A percentile compares a stretch with the other conserved stretches of the same genome.
Conservation (phyloP, 2,797 vertebrate genomes). For the Gila robusta region DNA sequence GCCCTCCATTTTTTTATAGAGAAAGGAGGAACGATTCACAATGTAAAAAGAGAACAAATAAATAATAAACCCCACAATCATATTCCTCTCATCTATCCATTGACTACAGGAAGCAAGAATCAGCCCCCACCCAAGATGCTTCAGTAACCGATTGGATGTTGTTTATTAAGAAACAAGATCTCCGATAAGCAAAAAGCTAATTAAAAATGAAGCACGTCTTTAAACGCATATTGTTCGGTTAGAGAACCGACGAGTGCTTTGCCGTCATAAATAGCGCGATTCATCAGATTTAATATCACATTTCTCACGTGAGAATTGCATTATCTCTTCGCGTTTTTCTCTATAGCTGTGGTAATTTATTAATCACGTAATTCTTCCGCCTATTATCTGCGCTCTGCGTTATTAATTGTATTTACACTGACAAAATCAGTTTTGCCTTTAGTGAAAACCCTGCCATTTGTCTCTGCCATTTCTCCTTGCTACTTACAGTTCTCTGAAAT, state of each 20-base stretch:
- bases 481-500: conserved; percentile 50
- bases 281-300: conserved; percentile 61
- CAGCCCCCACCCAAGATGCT: conserved; percentile 19
- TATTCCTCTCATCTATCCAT: conserved; percentile 11
- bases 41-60: conserved; percentile 17
- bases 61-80: conserved; percentile 18
- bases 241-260: conserved; percentile 23
- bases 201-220: conserved; percentile 63
- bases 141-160: conserved; percentile 41
- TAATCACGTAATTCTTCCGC: conserved; percentile 31
- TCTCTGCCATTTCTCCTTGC: conserved; percentile 41
- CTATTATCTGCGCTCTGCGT: conserved; percentile 42
- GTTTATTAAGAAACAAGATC: conserved; percentile 58
- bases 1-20: not conserved
- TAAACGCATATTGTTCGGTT: conserved; percentile 51
- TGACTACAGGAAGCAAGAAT: conserved; percentile 15
- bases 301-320: conserved; percentile 22
- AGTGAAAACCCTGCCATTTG: not conserved
- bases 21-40: not conserved
- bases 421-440: conserved; percentile 46
- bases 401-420: conserved; percentile 46
- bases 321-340: conserved; percentile 48
- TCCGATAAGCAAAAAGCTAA: conserved; percentile 58
- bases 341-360: conserved; percentile 52
- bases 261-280: conserved; percentile 20